Evolutionary conservation across 2,113 vertebrate species (phyloP).

Genomic region (Patagioenas fasciata): DNA sequence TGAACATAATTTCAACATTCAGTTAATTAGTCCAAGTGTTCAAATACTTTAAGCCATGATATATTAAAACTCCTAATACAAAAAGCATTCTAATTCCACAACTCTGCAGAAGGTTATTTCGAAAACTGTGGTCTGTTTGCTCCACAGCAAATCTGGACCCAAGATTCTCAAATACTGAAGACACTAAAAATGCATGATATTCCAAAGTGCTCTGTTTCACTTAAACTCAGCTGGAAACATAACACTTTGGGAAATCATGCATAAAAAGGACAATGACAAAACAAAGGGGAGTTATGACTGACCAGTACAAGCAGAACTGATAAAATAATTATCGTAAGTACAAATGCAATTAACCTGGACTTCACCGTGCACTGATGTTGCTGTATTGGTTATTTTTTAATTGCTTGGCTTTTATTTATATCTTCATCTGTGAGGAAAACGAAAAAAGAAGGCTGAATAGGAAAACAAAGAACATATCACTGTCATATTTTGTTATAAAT

Average conservation of each 20-base stretch:
- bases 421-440: background rate
- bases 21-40: background rate
- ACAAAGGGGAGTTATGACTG: background rate
- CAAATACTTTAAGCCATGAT: background rate
- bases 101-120: background rate
- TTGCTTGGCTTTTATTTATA: background rate
- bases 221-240: background rate
- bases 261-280: background rate
- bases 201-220: background rate
- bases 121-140: background rate
- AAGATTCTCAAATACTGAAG: background rate
- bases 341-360: constrained; percentile 19
- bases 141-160: background rate
- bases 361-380: background rate
- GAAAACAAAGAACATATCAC: background rate
- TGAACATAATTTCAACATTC: background rate
- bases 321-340: background rate
- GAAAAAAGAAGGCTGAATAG: background rate
- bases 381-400: background rate
- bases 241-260: background rate
- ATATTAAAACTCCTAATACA: background rate
- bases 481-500: background rate
- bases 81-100: background rate
- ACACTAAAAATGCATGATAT: background rate
- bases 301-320: background rate